Evolutionary conservation across 2,888 invertebrate genomes (phyloP).

Genomic region (Amblyjoppa fuscipennis): DNA sequence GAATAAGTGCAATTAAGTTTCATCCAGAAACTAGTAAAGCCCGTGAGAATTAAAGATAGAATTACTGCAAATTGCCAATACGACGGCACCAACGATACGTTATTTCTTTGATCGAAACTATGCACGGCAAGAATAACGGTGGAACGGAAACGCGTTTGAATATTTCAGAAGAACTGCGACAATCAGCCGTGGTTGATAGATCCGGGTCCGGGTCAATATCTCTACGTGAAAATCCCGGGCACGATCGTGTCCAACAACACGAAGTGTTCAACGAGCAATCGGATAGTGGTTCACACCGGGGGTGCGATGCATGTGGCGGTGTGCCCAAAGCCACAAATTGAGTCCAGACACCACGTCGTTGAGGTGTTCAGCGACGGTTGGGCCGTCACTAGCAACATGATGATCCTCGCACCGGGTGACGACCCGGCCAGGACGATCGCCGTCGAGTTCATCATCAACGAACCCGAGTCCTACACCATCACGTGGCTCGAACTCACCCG

Average conservation of each 20-base stretch:
- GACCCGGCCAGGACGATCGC: slow-evolving; percentile 90
- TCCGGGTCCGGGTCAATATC: slow-evolving; percentile 90
- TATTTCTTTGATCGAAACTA: not conserved
- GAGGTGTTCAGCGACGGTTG: slow-evolving; percentile 95
- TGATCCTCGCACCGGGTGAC: slow-evolving; percentile 86
- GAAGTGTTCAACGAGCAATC: slow-evolving; percentile 91
- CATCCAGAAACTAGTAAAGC: too few species aligned
- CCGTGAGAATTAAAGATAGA: too few species aligned
- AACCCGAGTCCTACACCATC: slow-evolving; percentile 91
- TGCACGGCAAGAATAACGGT: not conserved
- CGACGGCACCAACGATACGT: too few species aligned
- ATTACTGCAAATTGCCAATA: too few species aligned
- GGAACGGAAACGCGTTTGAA: not conserved
- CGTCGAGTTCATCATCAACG: slow-evolving; percentile 92
- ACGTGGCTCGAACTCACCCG: slow-evolving; percentile 94
- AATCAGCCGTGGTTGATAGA: slow-evolving; percentile 93
- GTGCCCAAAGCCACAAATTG: slow-evolving; percentile 87
- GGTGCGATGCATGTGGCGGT: slow-evolving; percentile 88
- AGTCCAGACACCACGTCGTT: slow-evolving; percentile 88
- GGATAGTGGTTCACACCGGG: slow-evolving; percentile 92
- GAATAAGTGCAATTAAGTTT: too few species aligned
- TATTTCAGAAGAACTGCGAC: slow-evolving; percentile 91
- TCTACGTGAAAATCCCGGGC: slow-evolving; percentile 91
- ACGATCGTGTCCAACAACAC: slow-evolving; percentile 84
- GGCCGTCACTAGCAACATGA: slow-evolving; percentile 85